A percentile compares a stretch with the other conserved stretches of the same genome.
phyloP scores from a whole-genome alignment of 1,140 invertebrate species.

The Atta texana region DNA sequence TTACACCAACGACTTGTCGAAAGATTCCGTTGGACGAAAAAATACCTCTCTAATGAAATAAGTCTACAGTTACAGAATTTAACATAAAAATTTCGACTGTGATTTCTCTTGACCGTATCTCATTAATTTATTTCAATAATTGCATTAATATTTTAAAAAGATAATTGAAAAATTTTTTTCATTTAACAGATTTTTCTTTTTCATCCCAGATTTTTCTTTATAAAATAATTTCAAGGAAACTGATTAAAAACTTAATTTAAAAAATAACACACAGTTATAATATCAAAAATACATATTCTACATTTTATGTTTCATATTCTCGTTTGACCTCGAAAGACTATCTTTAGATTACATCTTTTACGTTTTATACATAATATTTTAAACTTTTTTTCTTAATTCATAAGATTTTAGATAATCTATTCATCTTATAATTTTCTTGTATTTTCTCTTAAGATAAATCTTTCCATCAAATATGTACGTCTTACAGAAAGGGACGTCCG shows the following conservation, averaged over 20 bases:
- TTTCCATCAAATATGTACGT: background rate
- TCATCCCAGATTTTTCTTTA: background rate
- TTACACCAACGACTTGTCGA: conserved; percentile 41
- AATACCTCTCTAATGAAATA: background rate
- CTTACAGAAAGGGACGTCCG: background rate
- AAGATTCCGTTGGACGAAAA: conserved; percentile 13
- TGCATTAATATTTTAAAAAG: conserved; percentile 6
- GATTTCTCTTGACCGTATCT: background rate
- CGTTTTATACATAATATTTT: background rate
- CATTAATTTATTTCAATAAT: conserved; percentile 20
- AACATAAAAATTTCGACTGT: background rate
- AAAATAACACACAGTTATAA: background rate
- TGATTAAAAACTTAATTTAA: background rate
- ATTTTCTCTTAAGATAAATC: background rate
- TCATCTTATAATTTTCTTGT: background rate
- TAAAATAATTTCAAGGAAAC: background rate
- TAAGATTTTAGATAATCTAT: background rate
- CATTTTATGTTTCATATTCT: background rate
- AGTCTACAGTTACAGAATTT: conserved; percentile 10
- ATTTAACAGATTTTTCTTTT: background rate
- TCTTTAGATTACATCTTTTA: background rate
- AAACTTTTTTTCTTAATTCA: background rate
- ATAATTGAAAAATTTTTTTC: background rate
- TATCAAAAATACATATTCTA: background rate
- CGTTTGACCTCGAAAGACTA: background rate